Conservation (phyloP, 1,140 invertebrate genomes). For the Neomicropteryx cornuta region DNA sequence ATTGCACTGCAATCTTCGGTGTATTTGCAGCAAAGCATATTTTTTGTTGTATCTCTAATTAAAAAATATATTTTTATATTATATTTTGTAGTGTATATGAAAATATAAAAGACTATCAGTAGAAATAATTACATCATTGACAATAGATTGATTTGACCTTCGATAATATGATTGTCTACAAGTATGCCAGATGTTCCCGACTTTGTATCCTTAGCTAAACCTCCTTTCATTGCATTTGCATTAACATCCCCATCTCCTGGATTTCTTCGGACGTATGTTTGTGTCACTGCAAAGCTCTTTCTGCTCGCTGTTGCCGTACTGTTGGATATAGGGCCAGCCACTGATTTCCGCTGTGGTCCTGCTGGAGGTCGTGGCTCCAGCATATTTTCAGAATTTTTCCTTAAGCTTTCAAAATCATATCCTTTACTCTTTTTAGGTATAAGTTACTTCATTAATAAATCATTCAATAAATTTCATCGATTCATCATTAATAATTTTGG, state of each 20-base stretch:
- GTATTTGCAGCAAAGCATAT: conserved; percentile 46
- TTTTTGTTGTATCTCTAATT: conserved; percentile 38
- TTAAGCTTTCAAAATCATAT: conserved; percentile 1
- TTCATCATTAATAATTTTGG: no score
- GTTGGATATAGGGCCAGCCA: conserved; percentile 23
- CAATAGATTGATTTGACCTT: conserved; percentile 28
- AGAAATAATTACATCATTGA: conserved; percentile 31
- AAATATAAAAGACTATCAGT: no score
- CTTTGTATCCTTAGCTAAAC: no score
- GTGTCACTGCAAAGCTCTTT: conserved; percentile 23
- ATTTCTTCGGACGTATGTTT: conserved; percentile 19
- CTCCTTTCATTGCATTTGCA: no score
- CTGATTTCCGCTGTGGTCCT: conserved; percentile 23
- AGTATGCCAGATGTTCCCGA: no score
- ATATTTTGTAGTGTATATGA: no score
- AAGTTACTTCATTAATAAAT: conserved; percentile 17
- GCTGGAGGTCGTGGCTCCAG: conserved; percentile 7
- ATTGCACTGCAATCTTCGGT: conserved; percentile 43
- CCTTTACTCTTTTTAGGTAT: neutral
- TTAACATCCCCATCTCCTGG: no score
- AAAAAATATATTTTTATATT: neutral
- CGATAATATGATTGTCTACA: conserved; percentile 28
- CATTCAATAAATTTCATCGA: no score
- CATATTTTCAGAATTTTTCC: conserved; percentile 11
- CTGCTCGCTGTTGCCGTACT: conserved; percentile 20